phyloP scores from a whole-genome alignment of 2,113 vertebrate genomes.

The Spea multiplicata region DNA sequence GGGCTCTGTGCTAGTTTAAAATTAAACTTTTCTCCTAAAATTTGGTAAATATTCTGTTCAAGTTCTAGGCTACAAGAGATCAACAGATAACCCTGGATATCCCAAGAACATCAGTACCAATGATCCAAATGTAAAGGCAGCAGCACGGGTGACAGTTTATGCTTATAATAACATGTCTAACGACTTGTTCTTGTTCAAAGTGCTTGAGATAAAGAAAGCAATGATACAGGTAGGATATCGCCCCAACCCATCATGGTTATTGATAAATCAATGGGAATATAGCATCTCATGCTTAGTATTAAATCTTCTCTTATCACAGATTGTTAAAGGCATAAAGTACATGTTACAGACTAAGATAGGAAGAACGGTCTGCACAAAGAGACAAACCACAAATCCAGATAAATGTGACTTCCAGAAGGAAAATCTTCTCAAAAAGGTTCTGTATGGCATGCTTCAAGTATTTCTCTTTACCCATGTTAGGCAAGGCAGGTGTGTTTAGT shows the following conservation, averaged over 20 bases:
- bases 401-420: conserved; percentile 63
- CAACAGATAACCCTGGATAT: conserved; percentile 56
- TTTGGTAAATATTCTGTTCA: conserved; percentile 15
- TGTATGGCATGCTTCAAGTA: conserved; percentile 25
- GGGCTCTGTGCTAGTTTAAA: too few species aligned
- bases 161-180: conserved; percentile 70
- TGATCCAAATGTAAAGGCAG: conserved; percentile 56
- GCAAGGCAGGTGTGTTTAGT: too few species aligned
- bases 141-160: conserved; percentile 62
- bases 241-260: not conserved
- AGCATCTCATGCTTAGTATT: not conserved
- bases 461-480: not conserved
- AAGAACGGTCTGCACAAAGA: conserved; percentile 64
- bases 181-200: conserved; percentile 68
- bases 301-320: conserved; percentile 47
- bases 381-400: conserved; percentile 54
- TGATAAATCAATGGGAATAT: not conserved
- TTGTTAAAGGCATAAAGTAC: conserved; percentile 71
- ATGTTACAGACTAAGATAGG: conserved; percentile 59
- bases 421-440: conserved; percentile 55
- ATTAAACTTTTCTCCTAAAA: not conserved
- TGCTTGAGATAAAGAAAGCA: conserved; percentile 58
- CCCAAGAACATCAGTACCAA: conserved; percentile 56
- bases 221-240: conserved; percentile 66
- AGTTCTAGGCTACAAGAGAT: conserved; percentile 43